Percentiles rank a stretch among this genome's conserved stretches.
Conservation (phyloP, 1,140 invertebrate genomes). For the Trachymyrmex cornetzi region DNA sequence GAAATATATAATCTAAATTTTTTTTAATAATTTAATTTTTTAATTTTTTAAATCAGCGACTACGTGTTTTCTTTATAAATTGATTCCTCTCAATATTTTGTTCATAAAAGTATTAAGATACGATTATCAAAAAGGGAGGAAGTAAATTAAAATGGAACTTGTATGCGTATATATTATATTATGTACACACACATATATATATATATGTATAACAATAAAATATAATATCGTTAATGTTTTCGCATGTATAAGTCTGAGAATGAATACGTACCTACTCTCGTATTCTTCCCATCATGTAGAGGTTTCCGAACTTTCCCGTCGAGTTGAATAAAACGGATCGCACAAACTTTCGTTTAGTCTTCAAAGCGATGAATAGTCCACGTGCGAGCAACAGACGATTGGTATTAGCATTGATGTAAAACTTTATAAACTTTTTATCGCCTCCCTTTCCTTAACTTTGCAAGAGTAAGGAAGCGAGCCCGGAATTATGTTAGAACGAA, state of each 20-base stretch:
- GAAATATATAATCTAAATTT: too few species aligned
- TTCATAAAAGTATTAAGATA: too few species aligned
- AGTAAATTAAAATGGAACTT: too few species aligned
- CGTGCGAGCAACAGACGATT: conserved; percentile 37
- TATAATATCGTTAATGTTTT: conserved; percentile 21
- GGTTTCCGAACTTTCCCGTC: conserved; percentile 17
- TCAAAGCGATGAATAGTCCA: conserved; percentile 25
- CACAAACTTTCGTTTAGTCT: conserved; percentile 15
- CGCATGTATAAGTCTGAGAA: not conserved
- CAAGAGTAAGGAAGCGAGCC: not conserved
- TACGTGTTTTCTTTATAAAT: too few species aligned
- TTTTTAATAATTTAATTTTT: too few species aligned
- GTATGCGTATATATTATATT: too few species aligned
- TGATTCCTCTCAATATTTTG: too few species aligned
- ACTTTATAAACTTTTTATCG: conserved; percentile 24
- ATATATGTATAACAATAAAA: not conserved
- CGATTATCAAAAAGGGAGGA: too few species aligned
- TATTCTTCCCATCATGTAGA: conserved; percentile 31
- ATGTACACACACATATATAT: too few species aligned
- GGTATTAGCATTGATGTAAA: conserved; percentile 43
- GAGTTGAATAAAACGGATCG: conserved; percentile 29
- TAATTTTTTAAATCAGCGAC: too few species aligned
- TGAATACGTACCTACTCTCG: not conserved
- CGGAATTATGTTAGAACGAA: conserved; percentile 1
- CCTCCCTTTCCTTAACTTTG: not conserved